Base-by-base conservation (phyloP, 2,113 vertebrate species). In the Donacobius atricapilla region DNA sequence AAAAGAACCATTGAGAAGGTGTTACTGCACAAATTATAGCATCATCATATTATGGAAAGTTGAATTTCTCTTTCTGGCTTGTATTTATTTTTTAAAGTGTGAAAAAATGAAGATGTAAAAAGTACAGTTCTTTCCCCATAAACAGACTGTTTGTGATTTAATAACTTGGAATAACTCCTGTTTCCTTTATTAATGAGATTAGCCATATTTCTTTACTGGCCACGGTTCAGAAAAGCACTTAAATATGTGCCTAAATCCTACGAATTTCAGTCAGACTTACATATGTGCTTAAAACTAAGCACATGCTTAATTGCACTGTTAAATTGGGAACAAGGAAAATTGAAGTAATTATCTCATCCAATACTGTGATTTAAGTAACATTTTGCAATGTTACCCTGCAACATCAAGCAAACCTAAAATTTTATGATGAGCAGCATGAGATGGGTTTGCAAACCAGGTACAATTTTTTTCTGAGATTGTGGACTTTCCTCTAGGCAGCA, bases 191-290 rank as follows among this genome's bases (percentile, higher is more conserved):
- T 93, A 73, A 82, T 75, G 53, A 92, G 77, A 91, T 84, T 70
- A 95, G 61, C 75, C 65, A 63, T 89, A 89, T 95, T 94, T 82
- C 56, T 94, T 84, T 72, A 93, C n/a, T 95, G 93, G 91, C 51
- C 8, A 7, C 1, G 35, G 7, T 87, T 84, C 91, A 95, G 87
- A 53, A 89, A 94, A 92, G 90, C 66, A 90, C 88, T 95, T 96
- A 95, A 87, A 75, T 70, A 73, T 61, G 30, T 93, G 69, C 40
- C 51, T 92, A 96, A 94, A 91, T 95, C 81, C 56, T 79, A 42
- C 54, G 33, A 23, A 91, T 84, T 95, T 92, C 51, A 82, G 13
- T 48, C 21, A 27, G 27, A 68, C 73, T 89, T 92, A 89, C 51
- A 92, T 40, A 79, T 75, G 54, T 71, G 31, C 81, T 91, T 95